Evolutionary conservation across 1,140 invertebrate genomes (phyloP).

Genomic region (Ceratina australensis): DNA sequence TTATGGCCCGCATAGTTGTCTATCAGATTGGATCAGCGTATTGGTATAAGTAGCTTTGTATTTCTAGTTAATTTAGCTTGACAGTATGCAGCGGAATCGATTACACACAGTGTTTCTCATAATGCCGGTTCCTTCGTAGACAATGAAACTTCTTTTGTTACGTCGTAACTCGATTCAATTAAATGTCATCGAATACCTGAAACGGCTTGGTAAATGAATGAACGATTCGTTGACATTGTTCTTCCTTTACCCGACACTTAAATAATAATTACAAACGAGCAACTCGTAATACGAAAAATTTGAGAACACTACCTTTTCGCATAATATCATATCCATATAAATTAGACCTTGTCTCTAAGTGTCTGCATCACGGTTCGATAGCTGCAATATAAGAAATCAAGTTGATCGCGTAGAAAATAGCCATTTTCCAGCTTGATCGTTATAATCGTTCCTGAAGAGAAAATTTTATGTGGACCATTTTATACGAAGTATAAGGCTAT

Average conservation of each 20-base stretch:
- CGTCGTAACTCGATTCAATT: neutral
- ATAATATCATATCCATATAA: neutral
- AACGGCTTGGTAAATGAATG: neutral
- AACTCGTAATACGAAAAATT: neutral
- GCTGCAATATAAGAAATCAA: constrained; percentile 4
- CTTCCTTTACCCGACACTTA: neutral
- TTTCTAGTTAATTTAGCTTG: constrained; percentile 37
- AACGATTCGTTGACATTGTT: neutral
- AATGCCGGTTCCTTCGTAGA: neutral
- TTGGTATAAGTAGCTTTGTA: constrained; percentile 26
- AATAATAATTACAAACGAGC: neutral
- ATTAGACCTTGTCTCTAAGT: neutral
- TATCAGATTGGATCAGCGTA: constrained; percentile 11
- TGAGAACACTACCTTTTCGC: constrained; percentile 1
- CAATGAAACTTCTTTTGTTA: neutral
- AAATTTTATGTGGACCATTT: neutral
- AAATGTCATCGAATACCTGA: no score
- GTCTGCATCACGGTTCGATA: constrained; percentile 5
- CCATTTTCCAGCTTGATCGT: constrained; percentile 15
- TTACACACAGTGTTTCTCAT: constrained; percentile 38
- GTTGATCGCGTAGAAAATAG: constrained; percentile 11
- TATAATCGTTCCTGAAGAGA: neutral
- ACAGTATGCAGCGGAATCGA: constrained; percentile 24
- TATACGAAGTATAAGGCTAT: neutral
- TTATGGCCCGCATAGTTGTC: neutral